A percentile compares a stretch with the other conserved stretches of the same genome.
Conservation (phyloP, 1,140 invertebrate genomes). For the Leptopilina clavipes region DNA sequence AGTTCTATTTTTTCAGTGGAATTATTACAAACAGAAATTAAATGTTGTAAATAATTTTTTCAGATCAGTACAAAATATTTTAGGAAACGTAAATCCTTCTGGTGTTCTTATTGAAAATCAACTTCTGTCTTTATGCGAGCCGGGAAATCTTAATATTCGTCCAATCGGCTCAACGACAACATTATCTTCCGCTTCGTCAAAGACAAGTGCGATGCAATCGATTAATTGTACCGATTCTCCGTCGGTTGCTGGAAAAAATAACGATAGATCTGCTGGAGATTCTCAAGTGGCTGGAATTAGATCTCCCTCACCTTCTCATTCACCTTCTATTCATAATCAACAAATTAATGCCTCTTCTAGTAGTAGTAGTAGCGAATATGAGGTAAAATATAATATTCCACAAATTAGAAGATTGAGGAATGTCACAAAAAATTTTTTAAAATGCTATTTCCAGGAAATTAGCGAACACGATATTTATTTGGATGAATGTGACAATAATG, state of each 20-base stretch:
- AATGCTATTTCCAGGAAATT: conserved; percentile 76
- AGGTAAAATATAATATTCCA: conserved; percentile 59
- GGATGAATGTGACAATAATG: conserved; percentile 74
- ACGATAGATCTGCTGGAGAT: conserved; percentile 55
- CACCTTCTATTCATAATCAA: conserved; percentile 63
- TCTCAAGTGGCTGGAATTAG: conserved; percentile 48
- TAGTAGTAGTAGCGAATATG: conserved; percentile 74
- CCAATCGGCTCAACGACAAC: conserved; percentile 58
- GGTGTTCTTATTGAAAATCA: conserved; percentile 50
- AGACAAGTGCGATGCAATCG: conserved; percentile 55
- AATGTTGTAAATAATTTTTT: conserved; percentile 33
- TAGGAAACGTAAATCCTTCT: conserved; percentile 46
- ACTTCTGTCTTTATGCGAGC: conserved; percentile 60
- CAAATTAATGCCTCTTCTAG: conserved; percentile 68
- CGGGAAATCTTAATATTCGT: conserved; percentile 59
- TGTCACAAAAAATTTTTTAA: too few species aligned
- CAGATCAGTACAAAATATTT: conserved; percentile 59
- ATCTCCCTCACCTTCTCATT: conserved; percentile 58
- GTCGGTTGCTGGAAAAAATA: conserved; percentile 41
- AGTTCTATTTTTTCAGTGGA: too few species aligned
- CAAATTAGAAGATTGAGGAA: too few species aligned
- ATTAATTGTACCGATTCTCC: conserved; percentile 46
- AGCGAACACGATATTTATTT: conserved; percentile 81
- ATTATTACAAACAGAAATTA: too few species aligned
- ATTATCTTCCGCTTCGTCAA: conserved; percentile 57